These are phyloP conservation scores for Apodemus speciosus DNA, from an alignment of 2,113 vertebrate species.

Conservation along the genomic window DNA sequence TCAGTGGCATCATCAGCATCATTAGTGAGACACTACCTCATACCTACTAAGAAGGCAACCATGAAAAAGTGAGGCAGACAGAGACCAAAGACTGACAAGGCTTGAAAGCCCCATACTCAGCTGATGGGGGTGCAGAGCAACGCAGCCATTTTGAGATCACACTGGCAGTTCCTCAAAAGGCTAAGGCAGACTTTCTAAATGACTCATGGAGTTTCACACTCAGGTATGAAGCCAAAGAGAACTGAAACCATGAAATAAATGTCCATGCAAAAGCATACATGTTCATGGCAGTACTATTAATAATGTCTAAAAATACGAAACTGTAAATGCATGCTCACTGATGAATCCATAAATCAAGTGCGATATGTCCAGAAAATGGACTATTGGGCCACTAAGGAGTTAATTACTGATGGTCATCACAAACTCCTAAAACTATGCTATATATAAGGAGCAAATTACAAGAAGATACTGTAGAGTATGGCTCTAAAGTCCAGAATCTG, in stretches of 20 bases:
- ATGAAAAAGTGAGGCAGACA: neutral
- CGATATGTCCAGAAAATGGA: neutral
- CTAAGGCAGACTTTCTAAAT: slow-evolving; percentile 22
- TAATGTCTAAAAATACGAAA: neutral
- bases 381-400: neutral
- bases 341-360: neutral
- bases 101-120: neutral
- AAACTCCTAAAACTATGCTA: slow-evolving; percentile 3
- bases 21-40: neutral
- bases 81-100: neutral
- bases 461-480: neutral
- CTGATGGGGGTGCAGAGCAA: neutral
- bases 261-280: neutral
- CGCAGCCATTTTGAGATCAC: neutral
- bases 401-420: neutral
- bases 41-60: neutral
- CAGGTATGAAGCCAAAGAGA: neutral
- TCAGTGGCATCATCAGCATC: neutral
- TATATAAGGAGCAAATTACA: neutral
- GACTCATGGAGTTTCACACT: neutral
- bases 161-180: slow-evolving; percentile 3
- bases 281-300: neutral
- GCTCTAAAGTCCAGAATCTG: slow-evolving; percentile 2
- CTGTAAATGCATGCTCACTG: neutral
- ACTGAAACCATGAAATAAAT: neutral